phyloP scores from a whole-genome alignment of 37 sponge, comb jelly and placozoan species.

The Geodia barretti region DNA sequence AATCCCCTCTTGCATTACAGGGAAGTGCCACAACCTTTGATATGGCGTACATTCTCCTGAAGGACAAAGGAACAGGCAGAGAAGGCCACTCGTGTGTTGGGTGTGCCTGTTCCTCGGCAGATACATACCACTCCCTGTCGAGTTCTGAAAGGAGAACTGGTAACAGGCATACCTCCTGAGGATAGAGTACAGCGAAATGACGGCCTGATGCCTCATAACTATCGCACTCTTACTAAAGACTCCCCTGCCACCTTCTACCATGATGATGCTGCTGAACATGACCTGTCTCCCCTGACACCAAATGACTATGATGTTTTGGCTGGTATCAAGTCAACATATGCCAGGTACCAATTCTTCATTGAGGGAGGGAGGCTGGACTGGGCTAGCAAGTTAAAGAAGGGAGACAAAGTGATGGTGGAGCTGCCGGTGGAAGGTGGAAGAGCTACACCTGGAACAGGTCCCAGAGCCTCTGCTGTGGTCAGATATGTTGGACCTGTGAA shows the following conservation, averaged over 20 bases:
- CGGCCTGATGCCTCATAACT: conserved; percentile 9
- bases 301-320: conserved; percentile 19
- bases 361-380: conserved; percentile 9
- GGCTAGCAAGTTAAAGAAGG: conserved; percentile 17
- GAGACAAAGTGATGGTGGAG: conserved; percentile 23
- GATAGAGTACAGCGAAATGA: neutral
- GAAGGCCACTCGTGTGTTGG: neutral
- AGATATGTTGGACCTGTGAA: conserved; percentile 30
- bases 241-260: conserved; percentile 4
- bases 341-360: neutral
- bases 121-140: neutral
- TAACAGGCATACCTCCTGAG: neutral
- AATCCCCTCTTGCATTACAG: neutral
- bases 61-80: conserved; percentile 25
- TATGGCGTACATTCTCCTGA: conserved; percentile 17
- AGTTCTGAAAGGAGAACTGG: conserved; percentile 35
- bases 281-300: conserved; percentile 23
- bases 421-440: conserved; percentile 1
- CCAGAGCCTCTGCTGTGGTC: conserved; percentile 17
- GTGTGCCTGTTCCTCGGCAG: neutral
- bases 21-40: neutral
- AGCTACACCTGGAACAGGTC: neutral
- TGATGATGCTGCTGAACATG: neutral
- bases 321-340: neutral
- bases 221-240: conserved; percentile 5